A percentile compares a stretch with the other conserved stretches of the same genome.
These are phyloP conservation scores for Thera britannica DNA, from an alignment of 2,888 invertebrate species.

Conservation along the genomic window DNA sequence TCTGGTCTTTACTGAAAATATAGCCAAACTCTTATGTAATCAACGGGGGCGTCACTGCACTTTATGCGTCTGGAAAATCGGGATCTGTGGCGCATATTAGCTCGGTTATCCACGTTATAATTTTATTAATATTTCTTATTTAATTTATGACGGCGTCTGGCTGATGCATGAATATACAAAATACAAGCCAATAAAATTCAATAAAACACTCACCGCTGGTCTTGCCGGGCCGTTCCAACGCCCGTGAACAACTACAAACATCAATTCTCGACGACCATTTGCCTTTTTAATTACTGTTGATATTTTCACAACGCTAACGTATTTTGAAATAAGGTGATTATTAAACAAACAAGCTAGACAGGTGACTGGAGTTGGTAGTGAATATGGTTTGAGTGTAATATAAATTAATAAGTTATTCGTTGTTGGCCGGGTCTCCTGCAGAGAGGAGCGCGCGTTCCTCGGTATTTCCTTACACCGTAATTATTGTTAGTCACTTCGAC, in stretches of 20 bases:
- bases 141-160: constrained; percentile 55
- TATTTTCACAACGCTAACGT: constrained; percentile 81
- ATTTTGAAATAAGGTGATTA: constrained; percentile 71
- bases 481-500: constrained; percentile 52
- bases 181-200: constrained; percentile 63
- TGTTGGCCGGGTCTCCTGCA: constrained; percentile 64
- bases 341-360: constrained; percentile 80
- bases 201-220: constrained; percentile 67
- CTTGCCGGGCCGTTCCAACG: constrained; percentile 29
- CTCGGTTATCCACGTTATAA: constrained; percentile 51
- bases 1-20: constrained; percentile 37
- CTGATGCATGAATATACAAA: constrained; percentile 53
- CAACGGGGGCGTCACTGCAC: constrained; percentile 54
- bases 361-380: constrained; percentile 74
- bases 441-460: constrained; percentile 51
- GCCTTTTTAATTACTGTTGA: constrained; percentile 80
- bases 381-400: constrained; percentile 75
- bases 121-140: constrained; percentile 55
- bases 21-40: constrained; percentile 55
- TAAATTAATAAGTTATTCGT: constrained; percentile 81
- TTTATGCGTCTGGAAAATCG: constrained; percentile 42
- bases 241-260: constrained; percentile 67
- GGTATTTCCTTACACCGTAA: constrained; percentile 47
- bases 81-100: constrained; percentile 29
- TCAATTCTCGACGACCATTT: constrained; percentile 69